Evolutionary conservation across 2,113 vertebrate genomes (phyloP).

Genomic region (Tupaia tana): DNA sequence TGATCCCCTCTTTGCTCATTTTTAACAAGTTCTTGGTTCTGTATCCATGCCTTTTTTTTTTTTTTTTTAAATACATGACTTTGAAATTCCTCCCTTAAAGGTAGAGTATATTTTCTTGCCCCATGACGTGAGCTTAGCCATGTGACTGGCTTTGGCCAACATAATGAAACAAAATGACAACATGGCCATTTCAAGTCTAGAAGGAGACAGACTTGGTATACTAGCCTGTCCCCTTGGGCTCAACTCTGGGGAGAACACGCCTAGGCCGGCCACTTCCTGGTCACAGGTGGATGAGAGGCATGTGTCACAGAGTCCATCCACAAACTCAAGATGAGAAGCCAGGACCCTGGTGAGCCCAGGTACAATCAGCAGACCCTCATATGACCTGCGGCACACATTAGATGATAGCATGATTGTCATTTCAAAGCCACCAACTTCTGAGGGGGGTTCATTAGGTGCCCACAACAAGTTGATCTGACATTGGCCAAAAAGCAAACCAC

Average conservation of each 20-base stretch:
- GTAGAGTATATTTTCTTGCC: neutral
- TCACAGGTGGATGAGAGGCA: neutral
- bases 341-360: neutral
- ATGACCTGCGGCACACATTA: neutral
- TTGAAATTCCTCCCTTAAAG: neutral
- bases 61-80: neutral
- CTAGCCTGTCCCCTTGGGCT: neutral
- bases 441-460: neutral
- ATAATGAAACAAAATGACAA: neutral
- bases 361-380: neutral
- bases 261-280: neutral
- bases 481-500: neutral
- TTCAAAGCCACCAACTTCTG: neutral
- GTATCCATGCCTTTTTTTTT: neutral
- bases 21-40: neutral
- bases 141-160: neutral
- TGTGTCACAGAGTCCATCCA: rapidly evolving
- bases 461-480: neutral
- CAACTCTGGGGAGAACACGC: neutral
- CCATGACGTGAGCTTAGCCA: neutral
- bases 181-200: rapidly evolving
- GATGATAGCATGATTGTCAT: rapidly evolving
- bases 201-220: neutral
- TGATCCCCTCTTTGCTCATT: neutral
- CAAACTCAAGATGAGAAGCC: neutral